Base-by-base conservation (phyloP, 2,888 invertebrate species). In the Aspidiotus rigidus region DNA sequence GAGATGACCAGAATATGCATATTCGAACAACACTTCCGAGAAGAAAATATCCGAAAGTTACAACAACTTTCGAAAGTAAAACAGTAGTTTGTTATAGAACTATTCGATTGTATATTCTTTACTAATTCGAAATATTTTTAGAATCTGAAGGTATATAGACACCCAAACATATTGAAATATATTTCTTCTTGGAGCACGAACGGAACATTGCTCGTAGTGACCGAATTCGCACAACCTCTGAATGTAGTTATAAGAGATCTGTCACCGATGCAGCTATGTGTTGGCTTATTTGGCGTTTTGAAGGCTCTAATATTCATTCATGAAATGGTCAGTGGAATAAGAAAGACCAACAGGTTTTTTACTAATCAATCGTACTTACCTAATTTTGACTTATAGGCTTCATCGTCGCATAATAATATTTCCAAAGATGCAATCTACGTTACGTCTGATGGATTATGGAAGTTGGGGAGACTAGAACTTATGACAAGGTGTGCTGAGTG, bases 81-180 rank as follows among this genome's bases (percentile, higher is more conserved):
- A 77, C 55, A 28, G 8, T 64, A 60, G 49, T 66, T 67, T 59
- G 16, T 39, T 7, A 40, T 56, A 40, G 60, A 44, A 54, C 9
- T 16, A 49, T 64, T 59, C 69, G 70, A 62, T 40, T 62, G 42
- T 42, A 63, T 44, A 55, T 61, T 66, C 41, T 57, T 70, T 56
- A 67, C 49, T 40, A n/a, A 61, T 69, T 67, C 59, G 49, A n/a
- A 10, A 15, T 56, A 69, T 62, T 53, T 69, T 69, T 11, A 93
- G 93, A 90, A 90, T 80, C 81, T 93, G 71, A 87, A 89, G 81
- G 84, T 90, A 70, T 86, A 90, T 78, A 85, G 93, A 0, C 93
- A 94, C 79, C 94, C 94, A 0, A 87, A 86, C 74, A 90, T 94
- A 74, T 79, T 93, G 11, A 87, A 86, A 75, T 93, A 90, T 76